These are phyloP conservation scores for Iphiclides podalirius DNA, from an alignment of 2,888 invertebrate species.

Conservation along the genomic window DNA sequence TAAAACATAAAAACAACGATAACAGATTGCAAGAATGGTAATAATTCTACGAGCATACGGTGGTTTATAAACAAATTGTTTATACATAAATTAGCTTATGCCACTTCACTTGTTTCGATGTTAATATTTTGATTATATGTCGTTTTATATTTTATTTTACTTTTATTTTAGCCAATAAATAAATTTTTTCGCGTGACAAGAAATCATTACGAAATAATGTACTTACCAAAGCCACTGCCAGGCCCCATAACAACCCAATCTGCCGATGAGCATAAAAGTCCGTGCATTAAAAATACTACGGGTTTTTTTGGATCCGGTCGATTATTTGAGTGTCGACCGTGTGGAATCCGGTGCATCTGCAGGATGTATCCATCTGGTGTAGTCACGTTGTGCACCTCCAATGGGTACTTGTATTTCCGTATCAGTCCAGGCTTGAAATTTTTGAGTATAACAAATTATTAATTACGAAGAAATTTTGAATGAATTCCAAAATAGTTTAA, in stretches of 20 bases:
- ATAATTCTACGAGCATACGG: too few species aligned
- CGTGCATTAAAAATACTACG: conserved; percentile 84
- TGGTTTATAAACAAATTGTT: too few species aligned
- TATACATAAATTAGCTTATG: too few species aligned
- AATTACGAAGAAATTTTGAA: too few species aligned
- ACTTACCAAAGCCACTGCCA: conserved; percentile 82
- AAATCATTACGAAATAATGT: too few species aligned
- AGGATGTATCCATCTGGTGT: conserved; percentile 91
- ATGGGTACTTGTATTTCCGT: conserved; percentile 81
- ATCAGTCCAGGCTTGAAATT: conserved; percentile 75
- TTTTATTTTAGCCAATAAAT: too few species aligned
- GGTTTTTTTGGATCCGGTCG: conserved; percentile 68
- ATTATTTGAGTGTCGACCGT: conserved; percentile 66
- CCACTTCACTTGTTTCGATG: too few species aligned
- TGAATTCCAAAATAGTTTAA: neutral
- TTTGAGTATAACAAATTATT: too few species aligned
- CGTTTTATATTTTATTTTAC: too few species aligned
- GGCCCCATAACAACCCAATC: conserved; percentile 88
- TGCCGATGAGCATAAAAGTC: conserved; percentile 85
- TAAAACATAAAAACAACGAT: neutral
- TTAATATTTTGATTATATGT: too few species aligned
- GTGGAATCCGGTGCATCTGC: conserved; percentile 85
- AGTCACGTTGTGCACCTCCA: conserved; percentile 81
- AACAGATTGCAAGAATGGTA: neutral
- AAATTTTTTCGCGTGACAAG: too few species aligned